Evolutionary conservation across 2,797 vertebrate species (phyloP).

Genomic region (Acanthurus tractus): DNA sequence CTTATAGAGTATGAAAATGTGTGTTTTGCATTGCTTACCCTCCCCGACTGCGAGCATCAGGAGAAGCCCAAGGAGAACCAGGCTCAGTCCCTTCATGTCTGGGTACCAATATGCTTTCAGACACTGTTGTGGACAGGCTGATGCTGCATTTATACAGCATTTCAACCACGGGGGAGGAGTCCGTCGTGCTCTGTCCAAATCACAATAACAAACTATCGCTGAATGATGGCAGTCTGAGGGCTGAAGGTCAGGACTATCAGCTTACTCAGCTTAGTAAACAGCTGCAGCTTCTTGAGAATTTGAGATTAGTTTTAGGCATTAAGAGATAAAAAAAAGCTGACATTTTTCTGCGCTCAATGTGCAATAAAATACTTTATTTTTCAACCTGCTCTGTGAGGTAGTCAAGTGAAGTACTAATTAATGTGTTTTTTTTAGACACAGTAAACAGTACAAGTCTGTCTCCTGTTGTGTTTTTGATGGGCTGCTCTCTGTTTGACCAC

Average conservation of each 20-base stretch:
- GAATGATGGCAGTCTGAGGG: slow-evolving; percentile 66
- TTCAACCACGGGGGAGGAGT: slow-evolving; percentile 80
- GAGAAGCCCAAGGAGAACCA: slow-evolving; percentile 82
- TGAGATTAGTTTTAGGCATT: slow-evolving; percentile 22
- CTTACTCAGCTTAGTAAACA: slow-evolving; percentile 48
- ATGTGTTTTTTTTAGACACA: slow-evolving; percentile 54
- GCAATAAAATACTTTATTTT: slow-evolving; percentile 29
- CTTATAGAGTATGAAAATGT: slow-evolving; percentile 48
- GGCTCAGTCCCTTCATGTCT: slow-evolving; percentile 82
- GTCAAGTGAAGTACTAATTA: slow-evolving; percentile 14
- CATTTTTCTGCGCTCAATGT: background rate
- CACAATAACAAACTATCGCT: slow-evolving; percentile 74
- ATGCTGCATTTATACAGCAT: slow-evolving; percentile 84
- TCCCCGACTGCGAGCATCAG: slow-evolving; percentile 80
- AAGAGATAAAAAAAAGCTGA: background rate
- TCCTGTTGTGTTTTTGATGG: slow-evolving; percentile 57
- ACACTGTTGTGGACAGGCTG: slow-evolving; percentile 68
- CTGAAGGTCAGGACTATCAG: slow-evolving; percentile 53
- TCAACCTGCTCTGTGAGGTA: slow-evolving; percentile 9
- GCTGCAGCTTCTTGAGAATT: slow-evolving; percentile 36
- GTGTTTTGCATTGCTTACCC: slow-evolving; percentile 74
- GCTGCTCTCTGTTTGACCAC: slow-evolving; percentile 51
- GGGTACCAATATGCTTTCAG: slow-evolving; percentile 70
- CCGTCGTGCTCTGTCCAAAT: slow-evolving; percentile 68
- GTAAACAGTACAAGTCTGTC: slow-evolving; percentile 32